phyloP scores from a whole-genome alignment of 2,113 vertebrate species.

The Bos indicus region DNA sequence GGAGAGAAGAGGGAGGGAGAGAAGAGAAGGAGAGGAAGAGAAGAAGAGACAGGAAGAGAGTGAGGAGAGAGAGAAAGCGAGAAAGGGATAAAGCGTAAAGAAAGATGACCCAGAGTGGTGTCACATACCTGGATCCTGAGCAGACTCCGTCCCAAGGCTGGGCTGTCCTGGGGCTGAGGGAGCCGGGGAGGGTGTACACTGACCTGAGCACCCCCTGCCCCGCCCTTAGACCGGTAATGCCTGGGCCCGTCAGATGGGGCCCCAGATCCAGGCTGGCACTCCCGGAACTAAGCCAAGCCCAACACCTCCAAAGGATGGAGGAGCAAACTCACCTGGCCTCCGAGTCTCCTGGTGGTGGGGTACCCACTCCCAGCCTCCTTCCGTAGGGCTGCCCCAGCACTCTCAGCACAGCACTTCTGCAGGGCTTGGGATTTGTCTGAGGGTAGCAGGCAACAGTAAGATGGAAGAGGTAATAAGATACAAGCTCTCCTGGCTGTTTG shows the following conservation, averaged over 20 bases:
- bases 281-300: background rate
- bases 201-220: background rate
- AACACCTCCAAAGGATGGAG: background rate
- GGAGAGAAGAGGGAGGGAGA: too few relatives aligned
- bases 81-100: background rate
- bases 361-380: background rate
- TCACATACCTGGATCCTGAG: background rate
- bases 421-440: background rate
- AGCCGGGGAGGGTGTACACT: rapidly evolving
- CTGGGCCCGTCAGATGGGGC: background rate
- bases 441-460: background rate
- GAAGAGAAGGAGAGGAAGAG: background rate
- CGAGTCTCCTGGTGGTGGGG: background rate
- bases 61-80: background rate
- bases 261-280: background rate
- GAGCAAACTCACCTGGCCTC: background rate
- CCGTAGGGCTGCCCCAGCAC: background rate
- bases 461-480: background rate
- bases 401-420: background rate
- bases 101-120: background rate
- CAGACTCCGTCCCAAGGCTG: background rate
- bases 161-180: background rate
- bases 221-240: background rate
- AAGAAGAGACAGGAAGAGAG: background rate
- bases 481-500: background rate